Evolutionary conservation across 2,797 vertebrate species (phyloP).

Genomic region (Ptychobarbus kaznakovi): DNA sequence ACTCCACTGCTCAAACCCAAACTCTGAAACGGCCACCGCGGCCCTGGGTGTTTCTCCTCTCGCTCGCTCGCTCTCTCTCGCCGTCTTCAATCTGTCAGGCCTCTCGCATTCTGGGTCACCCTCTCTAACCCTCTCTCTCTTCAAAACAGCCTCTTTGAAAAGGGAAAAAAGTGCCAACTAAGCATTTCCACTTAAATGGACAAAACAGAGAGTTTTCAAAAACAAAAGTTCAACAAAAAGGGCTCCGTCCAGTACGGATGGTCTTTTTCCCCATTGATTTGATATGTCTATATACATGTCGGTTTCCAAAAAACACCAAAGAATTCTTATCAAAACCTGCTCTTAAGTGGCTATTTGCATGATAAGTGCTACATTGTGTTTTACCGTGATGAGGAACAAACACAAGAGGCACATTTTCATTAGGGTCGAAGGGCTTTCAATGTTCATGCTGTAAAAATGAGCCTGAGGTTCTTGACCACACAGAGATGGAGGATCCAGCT

Average conservation of each 20-base stretch:
- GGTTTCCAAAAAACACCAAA: constrained; percentile 19
- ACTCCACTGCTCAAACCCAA: constrained; percentile 74
- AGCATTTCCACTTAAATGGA: constrained; percentile 79
- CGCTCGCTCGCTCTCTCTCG: constrained; percentile 64
- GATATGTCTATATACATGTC: neutral
- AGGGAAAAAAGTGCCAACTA: constrained; percentile 79
- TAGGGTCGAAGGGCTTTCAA: constrained; percentile 69
- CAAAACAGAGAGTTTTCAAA: constrained; percentile 70
- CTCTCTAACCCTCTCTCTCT: constrained; percentile 49
- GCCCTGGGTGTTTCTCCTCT: constrained; percentile 68
- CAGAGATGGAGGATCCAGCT: constrained; percentile 69
- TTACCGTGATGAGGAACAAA: constrained; percentile 4
- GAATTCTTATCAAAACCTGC: constrained; percentile 33
- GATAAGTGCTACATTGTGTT: constrained; percentile 24
- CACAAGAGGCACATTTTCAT: constrained; percentile 14
- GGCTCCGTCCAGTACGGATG: neutral
- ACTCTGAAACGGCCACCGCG: constrained; percentile 70
- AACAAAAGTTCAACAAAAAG: constrained; percentile 46
- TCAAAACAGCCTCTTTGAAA: constrained; percentile 57
- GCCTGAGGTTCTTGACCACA: constrained; percentile 18
- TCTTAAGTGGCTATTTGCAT: constrained; percentile 48
- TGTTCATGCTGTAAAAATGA: constrained; percentile 38
- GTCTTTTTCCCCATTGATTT: constrained; percentile 19
- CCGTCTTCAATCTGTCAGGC: constrained; percentile 63
- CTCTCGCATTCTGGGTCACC: constrained; percentile 61